These are phyloP conservation scores for Caenorhabditis wallacei DNA, from an alignment of 2,888 invertebrate genomes.

Conservation along the genomic window DNA sequence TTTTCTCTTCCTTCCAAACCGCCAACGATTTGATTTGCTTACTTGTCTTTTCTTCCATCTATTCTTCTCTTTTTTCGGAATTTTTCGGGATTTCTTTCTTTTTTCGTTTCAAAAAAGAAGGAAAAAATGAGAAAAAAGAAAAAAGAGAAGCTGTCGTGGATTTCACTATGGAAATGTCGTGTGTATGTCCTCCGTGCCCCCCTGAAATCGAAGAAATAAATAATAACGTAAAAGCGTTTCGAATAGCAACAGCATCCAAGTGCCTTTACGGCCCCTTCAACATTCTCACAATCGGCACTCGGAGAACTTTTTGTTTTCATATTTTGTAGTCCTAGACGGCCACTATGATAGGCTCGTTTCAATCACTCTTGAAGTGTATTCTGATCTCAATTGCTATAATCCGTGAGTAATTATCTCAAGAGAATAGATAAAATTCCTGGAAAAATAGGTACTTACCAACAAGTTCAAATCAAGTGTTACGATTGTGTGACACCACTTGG, in stretches of 20 bases:
- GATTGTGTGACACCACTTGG: conserved; percentile 57
- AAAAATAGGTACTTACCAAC: conserved; percentile 29
- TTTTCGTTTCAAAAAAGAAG: conserved; percentile 3
- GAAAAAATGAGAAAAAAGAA: conserved; percentile 6
- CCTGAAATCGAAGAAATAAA: conserved; percentile 48
- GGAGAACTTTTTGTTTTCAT: conserved; percentile 8
- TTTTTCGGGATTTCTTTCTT: background rate
- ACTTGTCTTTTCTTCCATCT: conserved; percentile 22
- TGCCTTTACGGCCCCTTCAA: background rate
- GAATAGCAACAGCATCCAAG: conserved; percentile 36
- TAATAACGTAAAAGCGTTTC: conserved; percentile 32
- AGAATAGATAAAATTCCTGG: background rate
- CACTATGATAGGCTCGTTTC: background rate
- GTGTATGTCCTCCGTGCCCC: conserved; percentile 17
- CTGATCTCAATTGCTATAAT: background rate
- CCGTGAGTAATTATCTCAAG: background rate
- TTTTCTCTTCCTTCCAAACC: conserved; percentile 6
- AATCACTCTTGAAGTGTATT: background rate
- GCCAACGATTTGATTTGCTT: conserved; percentile 54
- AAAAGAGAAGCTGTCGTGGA: conserved; percentile 12
- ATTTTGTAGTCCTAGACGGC: conserved; percentile 1
- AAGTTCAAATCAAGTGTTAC: conserved; percentile 66
- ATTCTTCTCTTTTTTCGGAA: background rate
- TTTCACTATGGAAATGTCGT: conserved; percentile 58
- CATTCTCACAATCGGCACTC: conserved; percentile 2